These are phyloP conservation scores for Folsomia manolachei DNA, from an alignment of 2,888 invertebrate genomes.

Conservation along the genomic window DNA sequence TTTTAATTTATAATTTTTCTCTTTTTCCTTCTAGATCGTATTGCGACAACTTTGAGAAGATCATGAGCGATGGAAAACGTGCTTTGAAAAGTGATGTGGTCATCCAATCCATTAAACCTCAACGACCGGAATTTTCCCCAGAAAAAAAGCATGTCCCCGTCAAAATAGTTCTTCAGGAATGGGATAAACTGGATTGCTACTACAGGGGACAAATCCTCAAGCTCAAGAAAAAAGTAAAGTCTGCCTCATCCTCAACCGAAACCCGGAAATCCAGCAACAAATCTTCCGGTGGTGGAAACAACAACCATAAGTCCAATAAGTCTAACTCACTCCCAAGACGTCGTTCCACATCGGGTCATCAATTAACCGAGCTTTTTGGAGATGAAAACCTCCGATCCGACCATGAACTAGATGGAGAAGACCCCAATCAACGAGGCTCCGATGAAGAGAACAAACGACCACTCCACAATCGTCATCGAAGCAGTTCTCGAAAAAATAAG, in stretches of 20 bases:
- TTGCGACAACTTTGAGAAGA: conserved; percentile 12
- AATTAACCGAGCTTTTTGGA: conserved; percentile 39
- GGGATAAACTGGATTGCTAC: conserved; percentile 45
- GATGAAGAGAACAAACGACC: conserved; percentile 13
- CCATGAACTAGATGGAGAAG: neutral
- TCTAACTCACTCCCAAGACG: conserved; percentile 8
- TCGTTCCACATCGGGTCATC: conserved; percentile 25
- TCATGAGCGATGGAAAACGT: conserved; percentile 42
- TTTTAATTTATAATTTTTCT: neutral
- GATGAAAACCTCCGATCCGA: conserved; percentile 33
- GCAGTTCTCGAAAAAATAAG: neutral
- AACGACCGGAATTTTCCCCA: conserved; percentile 32
- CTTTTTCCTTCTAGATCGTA: neutral
- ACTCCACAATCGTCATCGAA: conserved; percentile 15
- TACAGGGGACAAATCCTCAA: conserved; percentile 42
- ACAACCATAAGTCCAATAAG: conserved; percentile 24
- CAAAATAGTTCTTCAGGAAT: conserved; percentile 34
- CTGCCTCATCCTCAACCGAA: too few species aligned
- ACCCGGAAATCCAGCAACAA: conserved; percentile 6
- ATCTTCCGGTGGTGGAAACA: conserved; percentile 11
- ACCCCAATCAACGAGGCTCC: neutral
- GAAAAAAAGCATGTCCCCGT: conserved; percentile 30
- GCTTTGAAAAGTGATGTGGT: conserved; percentile 40
- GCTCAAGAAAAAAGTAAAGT: conserved; percentile 14
- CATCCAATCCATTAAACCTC: conserved; percentile 43